phyloP scores from a whole-genome alignment of 2,888 invertebrate species.

The Limnephilus marmoratus region DNA sequence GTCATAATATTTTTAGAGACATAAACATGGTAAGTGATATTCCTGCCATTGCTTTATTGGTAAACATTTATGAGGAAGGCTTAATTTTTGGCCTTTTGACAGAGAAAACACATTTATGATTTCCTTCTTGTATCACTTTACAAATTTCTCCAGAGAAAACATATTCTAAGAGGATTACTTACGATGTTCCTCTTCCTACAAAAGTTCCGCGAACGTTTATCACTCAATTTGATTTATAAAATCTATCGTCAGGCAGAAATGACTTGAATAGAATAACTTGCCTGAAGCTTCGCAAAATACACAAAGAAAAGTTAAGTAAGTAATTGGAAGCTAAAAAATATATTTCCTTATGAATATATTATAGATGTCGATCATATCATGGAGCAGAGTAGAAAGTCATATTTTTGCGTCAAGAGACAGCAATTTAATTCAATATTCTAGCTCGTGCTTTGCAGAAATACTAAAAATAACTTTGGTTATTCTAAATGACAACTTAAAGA shows the following conservation, averaged over 20 bases:
- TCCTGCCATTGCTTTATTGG: neutral
- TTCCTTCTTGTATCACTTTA: neutral
- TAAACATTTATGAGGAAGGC: neutral
- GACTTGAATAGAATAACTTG: neutral
- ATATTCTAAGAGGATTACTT: constrained; percentile 2
- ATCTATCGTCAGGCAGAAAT: neutral
- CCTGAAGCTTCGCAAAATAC: neutral
- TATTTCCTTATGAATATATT: too few species aligned
- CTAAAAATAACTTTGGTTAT: too few species aligned
- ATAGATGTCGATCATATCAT: neutral
- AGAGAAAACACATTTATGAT: neutral
- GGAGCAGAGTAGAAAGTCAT: neutral
- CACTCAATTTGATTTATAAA: neutral
- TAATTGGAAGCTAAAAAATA: neutral
- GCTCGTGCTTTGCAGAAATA: too few species aligned
- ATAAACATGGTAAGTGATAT: neutral
- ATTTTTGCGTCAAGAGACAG: too few species aligned
- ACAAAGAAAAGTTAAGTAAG: neutral
- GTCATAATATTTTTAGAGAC: neutral
- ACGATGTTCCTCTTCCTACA: neutral
- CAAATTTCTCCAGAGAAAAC: neutral
- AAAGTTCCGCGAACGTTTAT: neutral
- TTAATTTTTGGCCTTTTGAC: neutral
- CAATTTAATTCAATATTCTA: too few species aligned
- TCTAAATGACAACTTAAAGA: too few species aligned